phyloP scores from a whole-genome alignment of 2,888 invertebrate genomes.

The Drosophila nigricruria region DNA sequence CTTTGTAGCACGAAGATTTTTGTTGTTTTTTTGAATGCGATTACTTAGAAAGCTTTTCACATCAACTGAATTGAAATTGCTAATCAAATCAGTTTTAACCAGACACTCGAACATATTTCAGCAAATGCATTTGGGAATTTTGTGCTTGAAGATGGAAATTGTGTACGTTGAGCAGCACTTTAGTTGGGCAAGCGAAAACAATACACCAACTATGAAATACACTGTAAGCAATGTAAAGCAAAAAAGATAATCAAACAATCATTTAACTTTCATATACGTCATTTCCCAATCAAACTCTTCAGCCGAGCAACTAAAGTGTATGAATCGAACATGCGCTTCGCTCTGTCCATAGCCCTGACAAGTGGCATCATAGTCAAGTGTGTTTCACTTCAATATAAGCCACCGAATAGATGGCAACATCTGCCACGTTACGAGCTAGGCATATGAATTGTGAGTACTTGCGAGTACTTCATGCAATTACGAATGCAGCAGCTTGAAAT shows the following conservation, averaged over 20 bases:
- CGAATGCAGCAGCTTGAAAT: constrained; percentile 69
- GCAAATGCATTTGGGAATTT: constrained; percentile 14
- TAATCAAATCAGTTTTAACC: constrained; percentile 10
- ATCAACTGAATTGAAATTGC: constrained; percentile 1
- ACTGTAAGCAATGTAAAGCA: neutral
- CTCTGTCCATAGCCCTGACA: neutral
- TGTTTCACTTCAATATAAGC: constrained; percentile 15
- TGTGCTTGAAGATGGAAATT: constrained; percentile 25
- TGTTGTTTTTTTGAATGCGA: neutral
- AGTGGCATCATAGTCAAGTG: constrained; percentile 13
- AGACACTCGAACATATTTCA: constrained; percentile 23
- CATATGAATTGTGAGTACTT: constrained; percentile 47
- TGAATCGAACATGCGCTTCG: neutral
- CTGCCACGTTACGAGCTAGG: constrained; percentile 51
- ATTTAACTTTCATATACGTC: neutral
- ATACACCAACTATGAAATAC: neutral
- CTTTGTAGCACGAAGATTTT: neutral
- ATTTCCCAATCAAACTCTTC: neutral
- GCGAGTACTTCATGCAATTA: constrained; percentile 55
- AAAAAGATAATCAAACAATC: neutral
- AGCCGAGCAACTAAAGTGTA: neutral
- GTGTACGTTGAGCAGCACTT: constrained; percentile 19
- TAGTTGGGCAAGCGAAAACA: neutral
- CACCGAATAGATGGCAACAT: constrained; percentile 32
- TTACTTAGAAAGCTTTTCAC: neutral